Base-by-base conservation (phyloP, 2,888 invertebrate genomes). In the Acanthosoma haemorrhoidale region DNA sequence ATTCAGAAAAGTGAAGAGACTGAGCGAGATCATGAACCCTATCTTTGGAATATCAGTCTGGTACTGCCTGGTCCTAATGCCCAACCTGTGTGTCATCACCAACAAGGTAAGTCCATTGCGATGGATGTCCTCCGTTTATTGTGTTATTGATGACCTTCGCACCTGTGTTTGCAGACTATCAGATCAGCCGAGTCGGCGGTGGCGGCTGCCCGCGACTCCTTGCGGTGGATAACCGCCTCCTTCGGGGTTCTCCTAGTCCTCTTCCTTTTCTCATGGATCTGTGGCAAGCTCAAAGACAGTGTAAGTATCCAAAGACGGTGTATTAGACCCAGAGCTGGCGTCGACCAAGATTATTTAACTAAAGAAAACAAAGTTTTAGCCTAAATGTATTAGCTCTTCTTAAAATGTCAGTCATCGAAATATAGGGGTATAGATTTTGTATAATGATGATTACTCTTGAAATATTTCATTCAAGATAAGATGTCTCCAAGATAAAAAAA, bases 1-100 rank as follows among this genome's bases (percentile, higher is more conserved):
- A 11, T 15, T 34, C 11, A 60, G 60, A 13, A 60, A 34, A 34
- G 32, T 36, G 13, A 60, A 60, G 13, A 60, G 32, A 15, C 8
- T 60, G n/a, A 60, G 60, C 60, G 32, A 60, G 4, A 60, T 60
- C 16, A 60, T 60, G 60, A 60, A 60, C 21, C 60, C 60, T 18
- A 15, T 60, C 6, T 5, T 60, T 6, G 60, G 60, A 0, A 9
- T 60, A 6, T 29, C 36, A n/a, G 32, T 60, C 29, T 29, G 34
- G 5, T 34, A 60, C 15, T 60, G 60, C 32, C 29, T 60, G 60
- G 60, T 60, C 1, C 25, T 60, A 4, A 6, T 60, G 21, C 36
- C 32, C 1, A 60, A 29, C 2, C 4, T 60, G 4, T 21, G 32
- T 13, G 36, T 60, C 0, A 32, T 60, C 5, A 60, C 21, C 6